Evolutionary conservation across 1,140 invertebrate species (phyloP), one percentile per base, ranked within the genome.

Genomic region (Zaprionus gabonicus): DNA sequence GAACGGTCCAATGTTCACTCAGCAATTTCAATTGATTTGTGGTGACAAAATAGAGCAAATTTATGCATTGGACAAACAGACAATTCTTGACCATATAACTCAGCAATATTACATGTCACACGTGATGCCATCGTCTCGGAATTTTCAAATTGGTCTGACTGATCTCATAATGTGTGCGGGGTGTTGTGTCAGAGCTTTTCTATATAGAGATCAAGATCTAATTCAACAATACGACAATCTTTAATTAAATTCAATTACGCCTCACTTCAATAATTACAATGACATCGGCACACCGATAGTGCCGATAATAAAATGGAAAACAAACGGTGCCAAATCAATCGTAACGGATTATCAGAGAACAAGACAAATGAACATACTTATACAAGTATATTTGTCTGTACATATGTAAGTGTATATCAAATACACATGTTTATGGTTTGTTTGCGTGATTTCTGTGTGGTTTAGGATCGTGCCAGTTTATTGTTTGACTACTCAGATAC

Each of bases 21-120:
- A 59, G 41, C 81, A 74, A 66, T 71, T 87, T 75, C 81, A 88
- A 88, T 90, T 90, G 85, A 90, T 88, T 87, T 90, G 84, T 81
- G 25, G 41, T 57, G 34, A 23, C 36, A 31, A 60, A 57, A 57
- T 44, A 27, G 53, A 7, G 25, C 64, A 25, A 67, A 67, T 67
- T 46, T 27, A n/a, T 57, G 53, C 70, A 31, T 55, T 27, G 69
- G 23, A 34, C 34, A 34, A 31, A 12, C 25, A 4, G 36, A 36
- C 41, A 46, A 46, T 46, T 46, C 41, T 46, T 44, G 41, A 4
- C 15, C 41, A 44, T 44, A 44, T 44, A 20, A 17, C 46, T 12
- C 31, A 12, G 12, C 44, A 74, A 25, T 57, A 56, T 71, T 27
- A 58, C 53, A 73, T 31, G 34, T 68, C 59, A 49, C 27, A 57